Conservation (phyloP, 1,140 invertebrate species). For the Lepidurus packardi region DNA sequence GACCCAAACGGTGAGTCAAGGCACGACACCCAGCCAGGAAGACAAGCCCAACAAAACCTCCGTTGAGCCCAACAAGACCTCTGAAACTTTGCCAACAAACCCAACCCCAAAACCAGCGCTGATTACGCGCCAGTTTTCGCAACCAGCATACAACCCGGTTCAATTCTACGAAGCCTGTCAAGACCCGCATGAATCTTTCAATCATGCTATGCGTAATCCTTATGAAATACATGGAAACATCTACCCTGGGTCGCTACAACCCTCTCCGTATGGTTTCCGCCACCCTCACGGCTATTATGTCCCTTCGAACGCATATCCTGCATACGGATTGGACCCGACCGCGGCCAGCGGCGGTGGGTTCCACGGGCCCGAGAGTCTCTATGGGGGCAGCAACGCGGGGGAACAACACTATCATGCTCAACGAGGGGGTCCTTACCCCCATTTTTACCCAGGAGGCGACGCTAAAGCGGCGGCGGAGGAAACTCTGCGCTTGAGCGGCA, state of each 20-base stretch:
- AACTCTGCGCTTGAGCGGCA: not conserved
- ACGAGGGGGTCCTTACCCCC: not conserved
- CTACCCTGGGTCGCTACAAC: not conserved
- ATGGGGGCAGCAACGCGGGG: not conserved
- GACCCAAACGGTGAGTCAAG: constrained; percentile 20
- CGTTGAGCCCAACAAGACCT: not conserved
- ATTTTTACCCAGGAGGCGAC: not conserved
- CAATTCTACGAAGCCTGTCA: not conserved
- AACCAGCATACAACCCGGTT: not conserved
- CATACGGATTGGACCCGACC: not conserved
- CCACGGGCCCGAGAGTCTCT: not conserved
- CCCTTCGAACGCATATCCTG: not conserved
- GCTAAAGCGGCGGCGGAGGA: not conserved
- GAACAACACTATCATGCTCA: not conserved
- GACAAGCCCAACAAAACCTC: not conserved
- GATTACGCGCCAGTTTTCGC: not conserved
- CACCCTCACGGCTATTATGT: not conserved
- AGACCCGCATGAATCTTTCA: not conserved
- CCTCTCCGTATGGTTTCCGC: not conserved
- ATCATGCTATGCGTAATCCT: not conserved
- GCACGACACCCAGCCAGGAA: not conserved
- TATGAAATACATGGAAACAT: not conserved
- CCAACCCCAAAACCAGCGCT: not conserved
- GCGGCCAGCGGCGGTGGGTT: not conserved
- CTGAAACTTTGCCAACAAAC: constrained; percentile 12